A percentile compares a stretch with the other conserved stretches of the same genome.
phyloP scores from a whole-genome alignment of 37 sponge, comb jelly and placozoan species.

The Lycopodina hypogea region DNA sequence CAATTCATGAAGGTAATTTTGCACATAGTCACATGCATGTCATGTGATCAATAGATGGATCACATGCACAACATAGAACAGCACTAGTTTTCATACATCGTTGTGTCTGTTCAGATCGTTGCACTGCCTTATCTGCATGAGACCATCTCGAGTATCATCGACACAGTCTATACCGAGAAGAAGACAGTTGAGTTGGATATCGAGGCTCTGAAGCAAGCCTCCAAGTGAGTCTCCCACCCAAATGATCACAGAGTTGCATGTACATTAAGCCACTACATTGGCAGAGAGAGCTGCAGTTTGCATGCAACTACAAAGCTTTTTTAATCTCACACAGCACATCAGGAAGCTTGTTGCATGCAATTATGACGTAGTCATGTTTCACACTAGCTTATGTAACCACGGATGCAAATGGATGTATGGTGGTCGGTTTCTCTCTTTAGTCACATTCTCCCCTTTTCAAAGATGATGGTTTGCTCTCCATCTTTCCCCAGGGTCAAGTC shows the following conservation, averaged over 20 bases:
- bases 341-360: too few relatives aligned
- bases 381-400: too few relatives aligned
- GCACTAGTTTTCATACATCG: not conserved
- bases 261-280: too few relatives aligned
- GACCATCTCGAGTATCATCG: conserved; percentile 56
- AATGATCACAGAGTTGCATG: too few relatives aligned
- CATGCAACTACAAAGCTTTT: not conserved
- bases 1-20: conserved; percentile 93
- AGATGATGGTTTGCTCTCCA: too few relatives aligned
- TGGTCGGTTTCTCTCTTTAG: not conserved
- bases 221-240: conserved; percentile 37
- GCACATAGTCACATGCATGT: not conserved
- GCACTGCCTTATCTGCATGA: conserved; percentile 81
- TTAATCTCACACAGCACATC: not conserved
- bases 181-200: conserved; percentile 80
- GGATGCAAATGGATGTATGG: too few relatives aligned
- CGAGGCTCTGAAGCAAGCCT: conserved; percentile 40
- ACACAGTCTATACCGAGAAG: conserved; percentile 73
- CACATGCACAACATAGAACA: not conserved
- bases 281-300: too few relatives aligned
- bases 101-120: conserved; percentile 50
- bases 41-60: not conserved
- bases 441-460: conserved; percentile 2
- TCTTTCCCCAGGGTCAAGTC: conserved; percentile 8
- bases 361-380: too few relatives aligned